These are phyloP conservation scores for Tichodroma muraria DNA, from an alignment of 2,113 vertebrate genomes.

Conservation along the genomic window DNA sequence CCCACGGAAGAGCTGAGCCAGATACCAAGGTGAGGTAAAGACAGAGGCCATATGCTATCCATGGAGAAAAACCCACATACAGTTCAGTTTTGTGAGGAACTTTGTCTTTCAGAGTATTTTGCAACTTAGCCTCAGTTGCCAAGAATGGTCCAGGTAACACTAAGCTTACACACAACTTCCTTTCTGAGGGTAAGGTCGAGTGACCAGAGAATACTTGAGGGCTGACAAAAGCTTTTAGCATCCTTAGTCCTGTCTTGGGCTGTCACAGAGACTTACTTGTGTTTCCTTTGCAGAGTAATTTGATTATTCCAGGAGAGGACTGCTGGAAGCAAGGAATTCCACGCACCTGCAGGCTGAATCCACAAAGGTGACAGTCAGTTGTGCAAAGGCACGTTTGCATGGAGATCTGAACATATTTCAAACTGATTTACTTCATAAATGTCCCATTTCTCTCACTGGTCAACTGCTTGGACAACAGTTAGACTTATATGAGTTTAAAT, in stretches of 20 bases:
- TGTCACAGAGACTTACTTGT: conserved; percentile 29
- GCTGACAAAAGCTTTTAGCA: conserved; percentile 27
- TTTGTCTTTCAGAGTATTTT: not conserved
- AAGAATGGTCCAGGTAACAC: not conserved
- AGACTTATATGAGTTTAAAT: conserved; percentile 9
- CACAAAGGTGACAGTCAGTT: not conserved
- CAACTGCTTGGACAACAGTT: not conserved
- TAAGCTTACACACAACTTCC: not conserved
- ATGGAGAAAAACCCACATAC: not conserved
- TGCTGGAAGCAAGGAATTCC: not conserved
- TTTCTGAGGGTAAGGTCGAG: not conserved
- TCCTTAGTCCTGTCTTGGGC: not conserved
- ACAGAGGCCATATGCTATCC: not conserved
- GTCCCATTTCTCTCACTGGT: not conserved
- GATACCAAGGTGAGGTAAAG: not conserved
- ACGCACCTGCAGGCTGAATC: not conserved
- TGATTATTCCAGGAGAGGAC: conserved; percentile 14
- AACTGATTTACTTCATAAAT: not conserved
- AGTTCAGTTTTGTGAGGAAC: not conserved
- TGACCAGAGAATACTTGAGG: conserved; percentile 14
- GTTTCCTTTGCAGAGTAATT: not conserved
- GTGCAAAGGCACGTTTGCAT: not conserved
- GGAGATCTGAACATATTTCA: not conserved
- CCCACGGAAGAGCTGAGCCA: not conserved
- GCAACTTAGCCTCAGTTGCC: not conserved